A percentile compares a stretch with the other conserved stretches of the same genome.
These are phyloP conservation scores for Xiphophorus maculatus DNA, from an alignment of 2,113 vertebrate species.

Conservation along the genomic window DNA sequence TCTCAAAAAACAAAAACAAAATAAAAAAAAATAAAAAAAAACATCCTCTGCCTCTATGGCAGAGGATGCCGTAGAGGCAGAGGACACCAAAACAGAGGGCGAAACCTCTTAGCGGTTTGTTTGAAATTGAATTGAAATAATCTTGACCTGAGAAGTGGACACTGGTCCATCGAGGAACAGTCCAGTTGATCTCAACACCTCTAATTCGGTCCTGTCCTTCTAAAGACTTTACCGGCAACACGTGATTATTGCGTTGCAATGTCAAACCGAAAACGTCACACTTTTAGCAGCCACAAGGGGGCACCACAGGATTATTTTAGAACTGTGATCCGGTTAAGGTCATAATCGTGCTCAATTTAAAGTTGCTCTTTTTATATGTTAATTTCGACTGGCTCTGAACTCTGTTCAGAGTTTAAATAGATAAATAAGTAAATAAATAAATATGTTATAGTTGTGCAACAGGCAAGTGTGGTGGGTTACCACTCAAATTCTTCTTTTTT, in stretches of 20 bases:
- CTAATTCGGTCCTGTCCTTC: neutral
- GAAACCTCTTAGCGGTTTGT: too few species aligned
- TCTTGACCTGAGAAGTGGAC: neutral
- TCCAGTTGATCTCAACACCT: neutral
- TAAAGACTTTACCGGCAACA: neutral
- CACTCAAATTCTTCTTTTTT: neutral
- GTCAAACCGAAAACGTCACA: neutral
- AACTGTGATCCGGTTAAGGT: neutral
- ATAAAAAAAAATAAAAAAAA: too few species aligned
- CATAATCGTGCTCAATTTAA: neutral
- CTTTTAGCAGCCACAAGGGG: conserved; percentile 17
- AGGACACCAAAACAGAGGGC: too few species aligned
- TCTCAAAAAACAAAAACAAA: too few species aligned
- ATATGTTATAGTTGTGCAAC: neutral
- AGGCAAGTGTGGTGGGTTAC: neutral
- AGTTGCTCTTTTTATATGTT: neutral
- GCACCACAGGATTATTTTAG: conserved; percentile 59
- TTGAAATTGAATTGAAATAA: too few species aligned
- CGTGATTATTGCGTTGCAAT: too few species aligned
- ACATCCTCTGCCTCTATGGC: too few species aligned
- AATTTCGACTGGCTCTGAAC: too few species aligned
- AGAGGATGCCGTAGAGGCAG: too few species aligned
- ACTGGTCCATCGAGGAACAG: too few species aligned
- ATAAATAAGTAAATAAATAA: neutral
- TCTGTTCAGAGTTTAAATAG: too few species aligned